phyloP scores from a whole-genome alignment of 2,113 vertebrate species.

The Microcebus lehilahytsara region DNA sequence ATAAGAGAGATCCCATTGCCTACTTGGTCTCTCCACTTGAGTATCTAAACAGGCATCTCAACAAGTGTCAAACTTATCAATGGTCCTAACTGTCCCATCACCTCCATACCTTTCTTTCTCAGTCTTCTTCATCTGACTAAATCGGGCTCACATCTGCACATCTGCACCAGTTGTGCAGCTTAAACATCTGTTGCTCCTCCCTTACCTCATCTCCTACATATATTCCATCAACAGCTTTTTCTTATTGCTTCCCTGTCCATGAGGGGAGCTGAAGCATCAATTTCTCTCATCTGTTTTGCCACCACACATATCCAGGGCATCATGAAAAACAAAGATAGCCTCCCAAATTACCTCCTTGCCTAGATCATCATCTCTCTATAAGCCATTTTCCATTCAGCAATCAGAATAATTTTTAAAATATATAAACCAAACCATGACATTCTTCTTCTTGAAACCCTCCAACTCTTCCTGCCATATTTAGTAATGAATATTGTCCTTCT shows the following conservation, averaged over 20 bases:
- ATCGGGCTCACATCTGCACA: background rate
- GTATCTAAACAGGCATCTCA: background rate
- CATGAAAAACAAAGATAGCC: background rate
- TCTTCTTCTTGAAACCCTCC: background rate
- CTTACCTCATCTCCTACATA: background rate
- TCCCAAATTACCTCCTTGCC: background rate
- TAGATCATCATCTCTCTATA: background rate
- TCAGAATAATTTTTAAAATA: background rate
- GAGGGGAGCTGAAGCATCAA: background rate
- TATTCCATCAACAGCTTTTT: background rate
- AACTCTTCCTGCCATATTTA: background rate
- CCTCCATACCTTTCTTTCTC: background rate
- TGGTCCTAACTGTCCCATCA: background rate
- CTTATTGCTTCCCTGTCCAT: background rate
- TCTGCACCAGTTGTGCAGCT: background rate
- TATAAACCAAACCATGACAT: background rate
- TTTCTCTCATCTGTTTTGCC: background rate
- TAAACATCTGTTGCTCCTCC: background rate
- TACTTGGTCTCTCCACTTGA: background rate
- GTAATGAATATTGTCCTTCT: background rate
- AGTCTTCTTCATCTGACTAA: background rate
- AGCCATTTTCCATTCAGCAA: background rate
- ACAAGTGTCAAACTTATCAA: background rate
- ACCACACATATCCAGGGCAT: background rate
- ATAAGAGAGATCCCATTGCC: background rate